A percentile compares a stretch with the other conserved stretches of the same genome.
Evolutionary conservation across 2,113 vertebrate species (phyloP).

Genomic region (Gadus chalcogrammus): DNA sequence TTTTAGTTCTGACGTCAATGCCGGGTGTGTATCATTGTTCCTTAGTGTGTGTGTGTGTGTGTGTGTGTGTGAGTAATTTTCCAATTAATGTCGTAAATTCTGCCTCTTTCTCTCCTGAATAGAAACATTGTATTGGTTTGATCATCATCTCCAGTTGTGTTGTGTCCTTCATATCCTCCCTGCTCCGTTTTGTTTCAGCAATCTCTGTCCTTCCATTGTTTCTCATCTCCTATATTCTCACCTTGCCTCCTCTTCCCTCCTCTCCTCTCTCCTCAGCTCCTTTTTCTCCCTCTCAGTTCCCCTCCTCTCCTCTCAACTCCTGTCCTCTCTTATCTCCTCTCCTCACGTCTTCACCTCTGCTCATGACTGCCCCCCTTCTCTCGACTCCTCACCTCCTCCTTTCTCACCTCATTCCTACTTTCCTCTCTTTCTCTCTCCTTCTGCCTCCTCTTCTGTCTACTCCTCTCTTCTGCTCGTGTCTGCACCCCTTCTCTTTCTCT

Average conservation of each 20-base stretch:
- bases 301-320: neutral
- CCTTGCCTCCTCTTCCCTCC: neutral
- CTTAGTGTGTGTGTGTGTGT: conserved; percentile 3
- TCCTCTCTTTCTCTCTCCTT: neutral
- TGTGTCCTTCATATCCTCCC: neutral
- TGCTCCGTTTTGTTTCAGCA: neutral
- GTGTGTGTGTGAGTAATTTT: neutral
- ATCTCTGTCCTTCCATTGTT: neutral
- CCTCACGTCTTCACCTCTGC: neutral
- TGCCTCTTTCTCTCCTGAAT: neutral
- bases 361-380: neutral
- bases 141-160: neutral
- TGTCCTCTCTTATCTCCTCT: neutral
- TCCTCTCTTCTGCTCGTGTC: neutral
- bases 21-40: neutral
- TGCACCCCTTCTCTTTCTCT: conserved; percentile 1
- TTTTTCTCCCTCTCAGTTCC: neutral
- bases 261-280: neutral
- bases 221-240: no score
- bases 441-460: neutral
- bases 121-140: neutral
- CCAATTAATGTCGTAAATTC: no score
- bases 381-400: neutral
- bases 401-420: neutral
- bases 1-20: neutral